A percentile compares a stretch with the other conserved stretches of the same genome.
phyloP scores from a whole-genome alignment of 2,797 vertebrate genomes.

The Gallinago stenura region DNA sequence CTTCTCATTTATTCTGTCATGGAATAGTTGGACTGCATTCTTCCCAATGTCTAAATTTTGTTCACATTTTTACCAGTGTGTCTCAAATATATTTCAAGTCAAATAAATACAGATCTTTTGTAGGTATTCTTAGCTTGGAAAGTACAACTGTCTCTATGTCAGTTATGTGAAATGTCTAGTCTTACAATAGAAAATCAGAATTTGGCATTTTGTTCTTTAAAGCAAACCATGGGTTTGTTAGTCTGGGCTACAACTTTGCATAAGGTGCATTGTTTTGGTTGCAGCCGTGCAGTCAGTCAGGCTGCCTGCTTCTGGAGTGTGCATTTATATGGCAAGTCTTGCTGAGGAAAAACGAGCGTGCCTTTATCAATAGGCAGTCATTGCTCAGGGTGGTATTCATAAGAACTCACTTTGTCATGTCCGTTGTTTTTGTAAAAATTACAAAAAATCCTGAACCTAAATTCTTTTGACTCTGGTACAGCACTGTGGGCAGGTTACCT shows the following conservation, averaged over 20 bases:
- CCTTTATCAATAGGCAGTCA: not conserved
- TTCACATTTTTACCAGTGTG: not conserved
- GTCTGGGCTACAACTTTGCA: not conserved
- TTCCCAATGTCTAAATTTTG: not conserved
- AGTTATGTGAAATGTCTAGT: not conserved
- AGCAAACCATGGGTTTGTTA: not conserved
- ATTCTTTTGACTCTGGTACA: not conserved
- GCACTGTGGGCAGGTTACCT: not conserved
- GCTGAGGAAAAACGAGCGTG: not conserved
- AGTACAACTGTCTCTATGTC: not conserved
- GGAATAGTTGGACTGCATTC: not conserved
- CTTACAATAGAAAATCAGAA: not conserved
- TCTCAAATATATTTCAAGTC: not conserved
- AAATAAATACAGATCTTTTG: not conserved
- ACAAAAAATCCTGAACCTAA: not conserved
- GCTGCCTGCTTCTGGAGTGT: not conserved
- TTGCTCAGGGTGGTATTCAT: not conserved
- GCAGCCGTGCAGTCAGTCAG: not conserved
- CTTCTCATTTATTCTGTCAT: not conserved
- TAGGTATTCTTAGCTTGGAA: not conserved
- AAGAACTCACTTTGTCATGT: not conserved
- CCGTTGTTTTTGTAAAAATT: not conserved
- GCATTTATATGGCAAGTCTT: not conserved
- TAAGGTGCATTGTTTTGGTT: not conserved
- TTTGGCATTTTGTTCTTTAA: not conserved